Conservation (phyloP, 1,140 invertebrate genomes). For the Ladona fulva region DNA sequence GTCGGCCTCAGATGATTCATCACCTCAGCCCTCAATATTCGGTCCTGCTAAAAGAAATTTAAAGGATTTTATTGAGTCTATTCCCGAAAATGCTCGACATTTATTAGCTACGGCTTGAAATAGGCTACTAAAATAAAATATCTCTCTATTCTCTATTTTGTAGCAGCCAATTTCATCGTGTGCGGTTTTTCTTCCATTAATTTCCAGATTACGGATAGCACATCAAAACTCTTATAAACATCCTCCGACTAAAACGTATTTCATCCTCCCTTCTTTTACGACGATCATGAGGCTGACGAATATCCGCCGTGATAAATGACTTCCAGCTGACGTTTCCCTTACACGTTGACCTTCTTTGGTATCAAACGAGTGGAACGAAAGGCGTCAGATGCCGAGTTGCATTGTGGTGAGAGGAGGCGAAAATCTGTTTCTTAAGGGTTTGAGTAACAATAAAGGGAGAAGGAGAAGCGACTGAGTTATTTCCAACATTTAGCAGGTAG, state of each 20-base stretch:
- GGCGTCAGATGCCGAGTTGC: background rate
- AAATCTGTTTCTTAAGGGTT: too few relatives aligned
- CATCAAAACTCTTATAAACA: slow-evolving; percentile 11
- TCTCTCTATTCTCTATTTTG: too few relatives aligned
- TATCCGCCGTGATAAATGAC: background rate
- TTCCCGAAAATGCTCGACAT: background rate
- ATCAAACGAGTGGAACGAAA: background rate
- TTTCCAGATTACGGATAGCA: background rate
- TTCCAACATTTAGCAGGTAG: too few relatives aligned
- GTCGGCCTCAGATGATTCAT: background rate
- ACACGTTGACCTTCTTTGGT: background rate
- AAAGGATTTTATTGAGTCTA: background rate
- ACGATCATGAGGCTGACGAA: background rate
- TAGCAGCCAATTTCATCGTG: too few relatives aligned
- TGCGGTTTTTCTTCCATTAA: too few relatives aligned
- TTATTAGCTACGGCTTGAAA: background rate
- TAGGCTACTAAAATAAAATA: too few relatives aligned
- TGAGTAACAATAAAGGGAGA: too few relatives aligned
- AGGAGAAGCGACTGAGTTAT: too few relatives aligned
- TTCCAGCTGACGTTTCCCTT: background rate
- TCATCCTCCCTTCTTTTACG: background rate
- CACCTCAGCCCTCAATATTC: background rate
- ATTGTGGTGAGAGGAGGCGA: background rate
- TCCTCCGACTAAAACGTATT: background rate
- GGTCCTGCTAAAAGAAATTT: background rate